Conservation (phyloP, 2,113 vertebrate genomes). For the Halcyon senegalensis region DNA sequence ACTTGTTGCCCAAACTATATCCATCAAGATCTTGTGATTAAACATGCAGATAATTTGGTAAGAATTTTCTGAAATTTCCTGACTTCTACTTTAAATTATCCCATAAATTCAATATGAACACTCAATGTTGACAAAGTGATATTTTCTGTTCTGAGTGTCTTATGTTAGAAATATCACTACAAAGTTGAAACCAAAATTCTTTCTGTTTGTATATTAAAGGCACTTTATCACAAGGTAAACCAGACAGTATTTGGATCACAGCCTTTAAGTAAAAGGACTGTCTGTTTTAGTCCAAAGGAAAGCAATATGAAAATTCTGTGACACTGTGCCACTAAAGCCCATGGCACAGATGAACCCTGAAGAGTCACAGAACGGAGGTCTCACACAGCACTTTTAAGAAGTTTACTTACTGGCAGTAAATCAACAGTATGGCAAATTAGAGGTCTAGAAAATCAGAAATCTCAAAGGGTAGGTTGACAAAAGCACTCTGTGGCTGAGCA, state of each 20-base stretch:
- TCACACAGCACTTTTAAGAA: neutral
- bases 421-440: neutral
- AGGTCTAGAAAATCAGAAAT: neutral
- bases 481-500: neutral
- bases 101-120: neutral
- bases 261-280: neutral
- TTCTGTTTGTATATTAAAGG: neutral
- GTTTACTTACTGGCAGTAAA: neutral
- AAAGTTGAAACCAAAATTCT: neutral
- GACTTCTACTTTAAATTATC: neutral
- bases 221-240: neutral
- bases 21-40: neutral
- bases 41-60: neutral
- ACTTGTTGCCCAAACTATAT: neutral
- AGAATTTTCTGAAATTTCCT: neutral
- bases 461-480: neutral
- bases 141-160: neutral
- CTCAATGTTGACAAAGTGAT: neutral
- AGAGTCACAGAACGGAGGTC: neutral
- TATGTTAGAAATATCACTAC: neutral
- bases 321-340: neutral
- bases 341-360: neutral
- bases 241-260: neutral
- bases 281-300: neutral
- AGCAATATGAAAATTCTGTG: neutral